A percentile compares a stretch with the other conserved stretches of the same genome.
phyloP scores from a whole-genome alignment of 2,797 vertebrate species.

The Galaxias olidus region DNA sequence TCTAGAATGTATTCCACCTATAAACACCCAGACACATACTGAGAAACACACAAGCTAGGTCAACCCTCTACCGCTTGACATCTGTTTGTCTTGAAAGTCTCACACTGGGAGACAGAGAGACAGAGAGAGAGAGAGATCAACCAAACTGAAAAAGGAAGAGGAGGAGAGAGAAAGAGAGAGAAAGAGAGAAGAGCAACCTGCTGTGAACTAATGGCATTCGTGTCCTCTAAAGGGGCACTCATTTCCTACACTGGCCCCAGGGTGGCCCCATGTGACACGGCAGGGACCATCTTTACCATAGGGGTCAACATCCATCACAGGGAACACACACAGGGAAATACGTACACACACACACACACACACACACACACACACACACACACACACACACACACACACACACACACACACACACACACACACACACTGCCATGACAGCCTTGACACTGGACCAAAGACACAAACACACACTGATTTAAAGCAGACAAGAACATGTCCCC shows the following conservation, averaged over 20 bases:
- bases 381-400: neutral
- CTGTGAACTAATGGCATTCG: slow-evolving; percentile 72
- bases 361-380: neutral
- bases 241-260: slow-evolving; percentile 77
- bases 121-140: slow-evolving; percentile 1
- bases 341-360: neutral
- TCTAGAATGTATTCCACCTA: no score
- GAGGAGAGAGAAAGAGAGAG: slow-evolving; percentile 22
- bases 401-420: slow-evolving; percentile 6
- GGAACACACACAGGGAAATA: neutral
- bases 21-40: slow-evolving; percentile 12
- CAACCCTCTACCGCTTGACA: slow-evolving; percentile 53
- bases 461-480: neutral
- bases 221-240: slow-evolving; percentile 67
- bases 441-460: no score
- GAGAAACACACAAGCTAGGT: slow-evolving; percentile 26
- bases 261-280: slow-evolving; percentile 72
- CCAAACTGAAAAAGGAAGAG: neutral
- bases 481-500: no score
- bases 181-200: slow-evolving; percentile 77
- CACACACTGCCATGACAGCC: no score
- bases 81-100: slow-evolving; percentile 44
- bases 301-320: slow-evolving; percentile 85
- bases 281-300: slow-evolving; percentile 76
- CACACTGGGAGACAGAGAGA: neutral